These are phyloP conservation scores for Amphipyra tragopoginis DNA, from an alignment of 2,888 invertebrate species.

Conservation along the genomic window DNA sequence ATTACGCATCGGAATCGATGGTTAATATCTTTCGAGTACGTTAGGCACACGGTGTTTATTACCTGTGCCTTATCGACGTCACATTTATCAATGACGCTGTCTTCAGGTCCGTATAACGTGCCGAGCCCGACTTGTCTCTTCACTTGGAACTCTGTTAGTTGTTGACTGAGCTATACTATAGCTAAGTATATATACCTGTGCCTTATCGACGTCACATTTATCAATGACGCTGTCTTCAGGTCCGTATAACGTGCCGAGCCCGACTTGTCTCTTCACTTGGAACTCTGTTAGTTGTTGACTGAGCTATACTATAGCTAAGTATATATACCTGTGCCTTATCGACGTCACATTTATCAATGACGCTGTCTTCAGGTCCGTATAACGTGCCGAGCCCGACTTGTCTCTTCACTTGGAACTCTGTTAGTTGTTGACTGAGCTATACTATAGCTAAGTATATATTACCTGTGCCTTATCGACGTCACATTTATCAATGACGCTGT, in stretches of 20 bases:
- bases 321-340: conserved; percentile 84
- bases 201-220: conserved; percentile 90
- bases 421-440: too few relatives aligned
- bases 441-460: background rate
- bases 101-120: conserved; percentile 96
- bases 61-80: conserved; percentile 91
- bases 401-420: too few relatives aligned
- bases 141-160: conserved; percentile 95
- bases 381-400: conserved; percentile 95
- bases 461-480: conserved; percentile 91
- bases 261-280: conserved; percentile 79
- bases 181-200: conserved; percentile 60
- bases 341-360: conserved; percentile 90
- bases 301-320: too few relatives aligned
- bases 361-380: conserved; percentile 96
- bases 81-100: conserved; percentile 94
- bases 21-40: too few relatives aligned
- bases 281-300: too few relatives aligned
- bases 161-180: conserved; percentile 91
- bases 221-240: conserved; percentile 93
- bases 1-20: too few relatives aligned
- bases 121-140: conserved; percentile 97
- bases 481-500: conserved; percentile 94
- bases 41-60: background rate
- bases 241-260: conserved; percentile 96